Percentiles rank a stretch among this genome's conserved stretches.
These are phyloP conservation scores for Bubo blakistoni DNA, from an alignment of 2,113 vertebrate genomes.

Conservation along the genomic window DNA sequence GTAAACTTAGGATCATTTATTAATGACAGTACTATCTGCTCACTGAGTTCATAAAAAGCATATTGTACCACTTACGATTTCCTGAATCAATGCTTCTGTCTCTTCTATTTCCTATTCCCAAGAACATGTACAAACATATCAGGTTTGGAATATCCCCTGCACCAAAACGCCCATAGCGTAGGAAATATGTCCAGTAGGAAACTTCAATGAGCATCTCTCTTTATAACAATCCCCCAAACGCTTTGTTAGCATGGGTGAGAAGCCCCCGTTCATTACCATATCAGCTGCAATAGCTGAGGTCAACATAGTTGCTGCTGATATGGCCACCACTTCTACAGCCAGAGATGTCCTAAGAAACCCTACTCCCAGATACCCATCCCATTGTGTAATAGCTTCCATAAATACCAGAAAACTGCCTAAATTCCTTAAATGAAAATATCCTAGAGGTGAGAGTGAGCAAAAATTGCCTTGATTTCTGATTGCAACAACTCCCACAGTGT, in stretches of 20 bases:
- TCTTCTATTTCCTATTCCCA: not conserved
- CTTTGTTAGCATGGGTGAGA: not conserved
- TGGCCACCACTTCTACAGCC: not conserved
- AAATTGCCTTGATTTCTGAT: not conserved
- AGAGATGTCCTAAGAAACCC: not conserved
- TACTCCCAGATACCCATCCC: not conserved
- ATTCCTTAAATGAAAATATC: not conserved
- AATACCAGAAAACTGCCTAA: not conserved
- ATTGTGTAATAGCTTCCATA: not conserved
- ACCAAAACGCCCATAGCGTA: not conserved
- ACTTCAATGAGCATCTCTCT: not conserved
- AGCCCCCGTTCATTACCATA: rapidly evolving
- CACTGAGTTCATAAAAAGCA: not conserved
- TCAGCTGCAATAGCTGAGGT: not conserved
- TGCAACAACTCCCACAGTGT: not conserved
- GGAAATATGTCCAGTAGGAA: not conserved
- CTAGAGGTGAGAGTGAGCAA: not conserved
- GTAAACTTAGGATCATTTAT: not conserved
- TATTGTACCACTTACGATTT: not conserved
- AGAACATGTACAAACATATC: not conserved
- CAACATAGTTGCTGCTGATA: not conserved
- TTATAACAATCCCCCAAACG: not conserved
- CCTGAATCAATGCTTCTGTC: not conserved
- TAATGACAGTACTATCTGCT: not conserved
- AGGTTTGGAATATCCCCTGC: not conserved